Conservation (phyloP, 1,140 invertebrate genomes). For the Mya arenaria region DNA sequence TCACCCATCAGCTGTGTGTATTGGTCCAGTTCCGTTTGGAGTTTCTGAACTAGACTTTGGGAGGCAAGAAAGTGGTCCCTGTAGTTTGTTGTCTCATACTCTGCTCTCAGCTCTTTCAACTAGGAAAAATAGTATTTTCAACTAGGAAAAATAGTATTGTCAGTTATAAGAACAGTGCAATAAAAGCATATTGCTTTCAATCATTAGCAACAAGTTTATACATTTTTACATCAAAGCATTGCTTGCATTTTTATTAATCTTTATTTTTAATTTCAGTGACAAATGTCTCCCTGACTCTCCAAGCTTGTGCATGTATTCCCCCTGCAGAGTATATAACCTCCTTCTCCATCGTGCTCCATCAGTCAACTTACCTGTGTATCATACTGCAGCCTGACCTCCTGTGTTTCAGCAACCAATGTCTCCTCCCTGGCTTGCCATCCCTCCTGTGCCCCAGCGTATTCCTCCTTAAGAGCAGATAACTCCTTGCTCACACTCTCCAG, state of each 20-base stretch:
- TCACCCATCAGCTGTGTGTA: not conserved
- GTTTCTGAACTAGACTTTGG: conserved; percentile 24
- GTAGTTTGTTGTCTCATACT: conserved; percentile 38
- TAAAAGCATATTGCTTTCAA: too few relatives aligned
- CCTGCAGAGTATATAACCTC: too few relatives aligned
- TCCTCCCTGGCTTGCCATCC: not conserved
- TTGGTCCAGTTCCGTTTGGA: conserved; percentile 19
- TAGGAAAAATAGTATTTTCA: not conserved
- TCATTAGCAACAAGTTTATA: too few relatives aligned
- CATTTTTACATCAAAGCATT: too few relatives aligned
- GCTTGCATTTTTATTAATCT: too few relatives aligned
- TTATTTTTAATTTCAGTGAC: too few relatives aligned
- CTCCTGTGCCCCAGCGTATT: not conserved
- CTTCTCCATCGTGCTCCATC: not conserved
- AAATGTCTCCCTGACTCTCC: too few relatives aligned
- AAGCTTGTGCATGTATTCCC: too few relatives aligned
- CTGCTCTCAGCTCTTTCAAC: conserved; percentile 1
- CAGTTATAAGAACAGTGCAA: too few relatives aligned
- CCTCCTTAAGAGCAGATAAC: too few relatives aligned
- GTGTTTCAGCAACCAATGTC: not conserved
- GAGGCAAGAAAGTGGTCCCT: conserved; percentile 22
- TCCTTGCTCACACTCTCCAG: too few relatives aligned
- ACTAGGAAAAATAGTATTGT: not conserved
- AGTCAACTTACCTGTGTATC: not conserved
- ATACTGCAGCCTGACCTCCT: not conserved